A percentile compares a stretch with the other conserved stretches of the same genome.
These are phyloP conservation scores for Fistularia commersonii DNA, from an alignment of 2,797 vertebrate species.

Conservation along the genomic window DNA sequence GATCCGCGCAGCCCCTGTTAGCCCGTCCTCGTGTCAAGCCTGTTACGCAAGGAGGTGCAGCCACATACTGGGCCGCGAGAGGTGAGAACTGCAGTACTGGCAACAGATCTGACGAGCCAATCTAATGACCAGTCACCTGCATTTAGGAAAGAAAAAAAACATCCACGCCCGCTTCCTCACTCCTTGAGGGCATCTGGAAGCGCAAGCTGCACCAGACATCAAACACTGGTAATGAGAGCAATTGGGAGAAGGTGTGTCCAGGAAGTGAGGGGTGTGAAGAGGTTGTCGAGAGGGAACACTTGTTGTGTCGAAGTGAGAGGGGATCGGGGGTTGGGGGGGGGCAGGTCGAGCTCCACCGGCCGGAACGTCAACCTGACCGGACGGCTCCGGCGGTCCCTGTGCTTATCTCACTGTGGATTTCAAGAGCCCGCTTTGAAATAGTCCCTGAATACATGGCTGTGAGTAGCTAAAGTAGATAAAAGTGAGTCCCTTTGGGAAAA, in stretches of 20 bases:
- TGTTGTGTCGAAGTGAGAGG: conserved; percentile 50
- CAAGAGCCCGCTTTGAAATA: conserved; percentile 31
- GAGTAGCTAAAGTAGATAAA: no score
- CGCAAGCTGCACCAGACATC: conserved; percentile 71
- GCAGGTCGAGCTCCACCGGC: conserved; percentile 25
- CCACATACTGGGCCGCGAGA: conserved; percentile 44
- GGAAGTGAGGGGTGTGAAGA: conserved; percentile 74
- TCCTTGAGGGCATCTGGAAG: conserved; percentile 75
- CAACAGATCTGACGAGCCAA: conserved; percentile 62
- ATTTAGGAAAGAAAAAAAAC: conserved; percentile 54
- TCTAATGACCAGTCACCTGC: conserved; percentile 73
- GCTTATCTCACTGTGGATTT: conserved; percentile 56
- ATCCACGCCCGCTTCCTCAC: conserved; percentile 66
- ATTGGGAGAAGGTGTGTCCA: conserved; percentile 77
- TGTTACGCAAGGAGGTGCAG: conserved; percentile 51
- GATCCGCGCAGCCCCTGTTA: conserved; percentile 34
- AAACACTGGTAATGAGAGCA: conserved; percentile 76
- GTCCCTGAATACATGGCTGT: conserved; percentile 38
- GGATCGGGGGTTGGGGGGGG: conserved; percentile 15
- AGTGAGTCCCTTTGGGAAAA: neutral
- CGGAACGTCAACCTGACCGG: conserved; percentile 37
- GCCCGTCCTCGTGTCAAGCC: conserved; percentile 39
- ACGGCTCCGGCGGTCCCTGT: conserved; percentile 32
- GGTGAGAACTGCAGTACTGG: conserved; percentile 64
- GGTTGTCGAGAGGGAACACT: conserved; percentile 62